Evolutionary conservation across 2,797 vertebrate genomes (phyloP), one percentile per base, ranked within the genome.

Genomic region (Limnodromus scolopaceus): DNA sequence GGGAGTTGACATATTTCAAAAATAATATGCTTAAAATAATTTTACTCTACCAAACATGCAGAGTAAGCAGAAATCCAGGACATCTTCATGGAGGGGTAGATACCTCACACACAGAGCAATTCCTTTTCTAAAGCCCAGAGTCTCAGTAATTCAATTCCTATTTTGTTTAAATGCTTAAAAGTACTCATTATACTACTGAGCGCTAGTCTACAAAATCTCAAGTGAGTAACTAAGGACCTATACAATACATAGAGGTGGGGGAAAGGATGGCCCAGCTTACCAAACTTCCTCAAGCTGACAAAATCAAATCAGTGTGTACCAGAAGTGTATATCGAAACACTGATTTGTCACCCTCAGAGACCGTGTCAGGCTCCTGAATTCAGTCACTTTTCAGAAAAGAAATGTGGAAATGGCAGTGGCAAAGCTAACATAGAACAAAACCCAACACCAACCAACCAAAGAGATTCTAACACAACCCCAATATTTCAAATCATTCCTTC

Each of bases 1-100:
- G 30, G n/a, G 58, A 97, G 76, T 17, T 85, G 87, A 75, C 91
- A 28, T 4, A 54, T 93, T 93, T 92, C 76, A 94, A 91, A 95
- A 96, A 68, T 41, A 87, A 94, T 53, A 71, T 30, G 55, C 39
- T 83, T 79, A 12, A 70, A 94, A 82, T 70, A 57, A 54, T 83
- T 65, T 77, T 69, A 51, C 70, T 66, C 66, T 46, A 61, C 22
- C 46, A 43, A 87, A 86, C 45, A 75, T 7, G 27, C 70, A 74
- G 66, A 93, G 34, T 27, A 16, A 71, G 75, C 89, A 74, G 65
- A 84, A 93, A 96, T 6, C 63, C 55, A 71, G 80, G 77, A 66
- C 70, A 20, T 46, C 60, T 76, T 87, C 46, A 6, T 11, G 43
- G 74, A 84, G 25, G 23, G 51, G 19, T 6, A 63, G 25, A 17